Evolutionary conservation across 2,113 vertebrate genomes (phyloP), one percentile per base, ranked within the genome.

Genomic region (Myotis lucifugus): DNA sequence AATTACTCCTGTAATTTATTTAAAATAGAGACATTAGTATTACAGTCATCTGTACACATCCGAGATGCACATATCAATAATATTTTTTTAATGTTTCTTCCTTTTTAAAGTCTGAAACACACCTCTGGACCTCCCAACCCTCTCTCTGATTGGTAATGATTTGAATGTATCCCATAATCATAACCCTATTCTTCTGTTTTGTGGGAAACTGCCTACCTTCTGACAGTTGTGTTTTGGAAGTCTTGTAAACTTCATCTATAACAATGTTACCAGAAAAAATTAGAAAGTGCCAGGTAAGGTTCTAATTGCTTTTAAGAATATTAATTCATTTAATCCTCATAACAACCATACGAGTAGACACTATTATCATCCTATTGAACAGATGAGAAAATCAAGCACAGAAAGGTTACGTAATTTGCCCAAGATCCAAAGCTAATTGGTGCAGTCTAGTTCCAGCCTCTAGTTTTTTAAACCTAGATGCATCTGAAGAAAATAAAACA

Each of bases 241-340:
- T 67, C 48, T 85, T 79, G 37, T 3, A 86, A 29, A 67, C 67
- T 67, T 90, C 48, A 74, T n/a, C 56, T 27, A 6, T 86, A 59
- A 86, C 21, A 6, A 32, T 15, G 23, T 86, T 42, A 82, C 52
- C 48, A 69, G 69, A 59, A 87, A 54, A 42, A 90, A 86, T 8
- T 50, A 46, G 34, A 81, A 56, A 90, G 37, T 18, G 18, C 59
- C n/a, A 82, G 37, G 29, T 46, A 83, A 40, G 54, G 23, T 40
- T 77, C n/a, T 93, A 23, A 93, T 15, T 83, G n/a, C 17, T 54
- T 87, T 87, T 77, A 79, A 67, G 48, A 93, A 50, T 83, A 67
- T 50, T 69, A 78, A 82, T 32, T 93, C 19, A 37, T 34, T 91
- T 46, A 85, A 48, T 40, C 52, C 32, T 77, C 70, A 52, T n/a